Evolutionary conservation across 2,888 invertebrate species (phyloP), one percentile per base, ranked within the genome.

Genomic region (Mimumesa dahlbomi): DNA sequence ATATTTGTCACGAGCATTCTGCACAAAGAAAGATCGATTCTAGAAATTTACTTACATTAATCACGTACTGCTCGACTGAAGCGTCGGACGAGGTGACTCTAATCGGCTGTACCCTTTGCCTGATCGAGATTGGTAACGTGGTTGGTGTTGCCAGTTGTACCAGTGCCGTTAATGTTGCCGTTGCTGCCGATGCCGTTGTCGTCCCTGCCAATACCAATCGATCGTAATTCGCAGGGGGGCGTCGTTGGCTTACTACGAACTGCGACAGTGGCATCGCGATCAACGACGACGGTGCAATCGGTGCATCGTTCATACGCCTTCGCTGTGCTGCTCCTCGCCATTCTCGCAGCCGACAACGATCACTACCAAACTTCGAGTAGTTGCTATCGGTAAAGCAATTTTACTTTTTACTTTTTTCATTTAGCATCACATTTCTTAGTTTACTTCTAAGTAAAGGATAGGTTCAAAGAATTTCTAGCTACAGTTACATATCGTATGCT

Each of bases 201-300:
- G 67, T 53, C 53, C 74, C 77, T 75, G 69, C 68, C 68, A 73
- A 68, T 75, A 72, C 71, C 77, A 76, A 83, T 84, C 83, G 74
- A 79, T 77, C 79, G 78, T 73, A 73, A 79, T 61, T 76, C 77
- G 66, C 54, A 54, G 49, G 49, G 53, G 61, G 56, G 64, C 63
- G 64, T 56, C 54, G 45, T 59, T 62, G 71, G 43, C 56, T 54
- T 68, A 64, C 73, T 68, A 75, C 62, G 66, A 58, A 48, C 63
- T 58, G 67, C 67, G 63, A 72, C 74, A 64, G 29, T 42, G 69
- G 62, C 69, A 77, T 75, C 77, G 64, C 68, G 66, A 61, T 67
- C 62, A 62, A 68, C 62, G 62, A 59, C 42, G 52, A 54, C 56
- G 66, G 49, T 57, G 46, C 70, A 62, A 69, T 66, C 61, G 65